Conservation (phyloP, 1,140 invertebrate species). For the Brachionus asplanchnoidis region DNA sequence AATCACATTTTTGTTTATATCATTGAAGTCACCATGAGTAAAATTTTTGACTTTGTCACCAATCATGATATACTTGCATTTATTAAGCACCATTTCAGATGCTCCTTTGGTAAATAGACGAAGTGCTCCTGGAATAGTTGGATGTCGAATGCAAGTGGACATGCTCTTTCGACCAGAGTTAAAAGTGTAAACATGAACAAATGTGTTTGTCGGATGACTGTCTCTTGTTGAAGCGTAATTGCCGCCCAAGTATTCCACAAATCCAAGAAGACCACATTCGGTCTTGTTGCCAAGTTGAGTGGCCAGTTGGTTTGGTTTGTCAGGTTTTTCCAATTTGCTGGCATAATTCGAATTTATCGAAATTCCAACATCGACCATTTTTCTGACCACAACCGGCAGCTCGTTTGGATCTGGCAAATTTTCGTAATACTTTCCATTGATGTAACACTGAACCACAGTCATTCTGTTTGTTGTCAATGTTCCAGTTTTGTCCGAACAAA, state of each 20-base stretch:
- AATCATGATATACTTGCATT: slow-evolving; percentile 62
- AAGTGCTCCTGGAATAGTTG: slow-evolving; percentile 63
- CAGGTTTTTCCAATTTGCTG: background rate
- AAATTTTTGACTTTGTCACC: slow-evolving; percentile 59
- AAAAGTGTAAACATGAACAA: slow-evolving; percentile 90
- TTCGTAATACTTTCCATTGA: background rate
- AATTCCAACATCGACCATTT: background rate
- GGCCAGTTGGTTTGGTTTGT: slow-evolving; percentile 73
- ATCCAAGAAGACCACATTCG: slow-evolving; percentile 92
- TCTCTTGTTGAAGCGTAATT: slow-evolving; percentile 86
- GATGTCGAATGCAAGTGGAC: slow-evolving; percentile 81
- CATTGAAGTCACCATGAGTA: slow-evolving; percentile 82
- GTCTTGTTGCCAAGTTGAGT: slow-evolving; percentile 99
- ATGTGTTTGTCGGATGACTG: slow-evolving; percentile 79
- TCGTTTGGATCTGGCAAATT: background rate
- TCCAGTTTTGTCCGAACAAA: slow-evolving; percentile 98
- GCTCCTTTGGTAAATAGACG: slow-evolving; percentile 95
- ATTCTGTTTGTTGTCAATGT: slow-evolving; percentile 97
- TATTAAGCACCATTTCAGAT: slow-evolving; percentile 96
- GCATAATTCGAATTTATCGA: slow-evolving; percentile 35
- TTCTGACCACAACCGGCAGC: background rate
- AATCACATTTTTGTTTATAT: slow-evolving; percentile 86
- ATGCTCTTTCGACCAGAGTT: slow-evolving; percentile 98
- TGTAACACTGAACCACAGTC: slow-evolving; percentile 73
- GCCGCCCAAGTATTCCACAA: slow-evolving; percentile 77